These are phyloP conservation scores for Hydra vulgaris DNA, from an alignment of 30 jellyfish, hydroid and myxozoan genomes.

Conservation along the genomic window DNA sequence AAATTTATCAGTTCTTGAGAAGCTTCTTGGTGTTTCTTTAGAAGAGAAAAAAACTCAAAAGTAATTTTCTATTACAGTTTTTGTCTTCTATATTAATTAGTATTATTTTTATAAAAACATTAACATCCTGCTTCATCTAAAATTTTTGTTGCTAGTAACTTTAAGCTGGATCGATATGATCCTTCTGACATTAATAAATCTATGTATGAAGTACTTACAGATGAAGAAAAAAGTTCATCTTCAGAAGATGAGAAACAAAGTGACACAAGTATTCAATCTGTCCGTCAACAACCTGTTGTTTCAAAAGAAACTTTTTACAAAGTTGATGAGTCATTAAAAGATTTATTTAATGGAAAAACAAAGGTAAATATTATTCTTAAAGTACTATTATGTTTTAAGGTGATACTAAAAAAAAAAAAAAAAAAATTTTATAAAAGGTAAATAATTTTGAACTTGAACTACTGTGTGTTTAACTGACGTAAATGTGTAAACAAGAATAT, in stretches of 20 bases:
- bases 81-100: no score
- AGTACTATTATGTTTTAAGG: no score
- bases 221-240: background rate
- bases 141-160: background rate
- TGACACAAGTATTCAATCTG: background rate
- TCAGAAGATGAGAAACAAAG: background rate
- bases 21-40: constrained; percentile 25
- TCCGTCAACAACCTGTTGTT: constrained; percentile 37
- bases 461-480: no score
- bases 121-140: no score
- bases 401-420: no score
- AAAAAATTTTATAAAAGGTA: no score
- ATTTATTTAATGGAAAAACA: constrained; percentile 17
- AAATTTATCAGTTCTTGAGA: constrained; percentile 39
- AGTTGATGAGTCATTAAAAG: constrained; percentile 35
- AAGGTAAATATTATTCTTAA: background rate
- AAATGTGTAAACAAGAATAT: no score
- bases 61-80: no score
- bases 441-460: no score
- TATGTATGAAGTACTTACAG: constrained; percentile 22
- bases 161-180: constrained; percentile 51
- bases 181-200: constrained; percentile 45
- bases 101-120: no score
- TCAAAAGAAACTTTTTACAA: constrained; percentile 33
- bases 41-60: background rate